Evolutionary conservation across 2,888 invertebrate species (phyloP).

Genomic region (Rhyacophila evoluta): DNA sequence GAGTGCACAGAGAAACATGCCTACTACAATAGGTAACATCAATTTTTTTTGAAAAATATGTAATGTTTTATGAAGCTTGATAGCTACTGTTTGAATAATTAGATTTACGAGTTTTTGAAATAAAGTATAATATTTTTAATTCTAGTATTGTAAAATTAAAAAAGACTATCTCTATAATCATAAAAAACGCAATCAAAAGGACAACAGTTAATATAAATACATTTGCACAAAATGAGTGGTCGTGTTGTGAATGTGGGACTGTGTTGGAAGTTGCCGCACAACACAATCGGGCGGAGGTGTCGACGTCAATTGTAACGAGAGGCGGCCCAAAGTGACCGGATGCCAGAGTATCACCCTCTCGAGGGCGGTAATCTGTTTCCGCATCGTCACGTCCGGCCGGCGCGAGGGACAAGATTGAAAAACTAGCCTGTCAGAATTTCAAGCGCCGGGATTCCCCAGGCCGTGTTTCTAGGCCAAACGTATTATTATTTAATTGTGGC

Average conservation of each 20-base stretch:
- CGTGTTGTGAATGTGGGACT: not conserved
- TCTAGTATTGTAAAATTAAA: no score
- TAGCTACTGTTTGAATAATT: no score
- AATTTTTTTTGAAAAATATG: no score
- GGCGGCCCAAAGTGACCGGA: conserved; percentile 5
- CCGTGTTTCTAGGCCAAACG: conserved; percentile 40
- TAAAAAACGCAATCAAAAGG: not conserved
- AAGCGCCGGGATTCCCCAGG: conserved; percentile 40
- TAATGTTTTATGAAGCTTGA: no score
- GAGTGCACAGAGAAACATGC: no score
- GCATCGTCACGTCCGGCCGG: conserved; percentile 32
- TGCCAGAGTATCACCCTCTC: not conserved
- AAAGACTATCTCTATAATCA: no score
- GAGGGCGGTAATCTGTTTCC: conserved; percentile 38
- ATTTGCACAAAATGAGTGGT: not conserved
- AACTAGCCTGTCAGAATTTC: conserved; percentile 44
- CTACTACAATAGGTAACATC: no score
- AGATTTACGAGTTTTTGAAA: no score
- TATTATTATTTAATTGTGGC: conserved; percentile 38
- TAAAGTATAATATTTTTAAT: no score
- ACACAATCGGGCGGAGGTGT: not conserved
- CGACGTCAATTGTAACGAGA: conserved; percentile 8
- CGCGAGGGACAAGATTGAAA: conserved; percentile 49
- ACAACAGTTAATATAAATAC: not conserved
- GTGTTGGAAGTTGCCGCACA: not conserved